These are phyloP conservation scores for Pseudorasbora parva DNA, from an alignment of 2,113 vertebrate genomes.

Conservation along the genomic window DNA sequence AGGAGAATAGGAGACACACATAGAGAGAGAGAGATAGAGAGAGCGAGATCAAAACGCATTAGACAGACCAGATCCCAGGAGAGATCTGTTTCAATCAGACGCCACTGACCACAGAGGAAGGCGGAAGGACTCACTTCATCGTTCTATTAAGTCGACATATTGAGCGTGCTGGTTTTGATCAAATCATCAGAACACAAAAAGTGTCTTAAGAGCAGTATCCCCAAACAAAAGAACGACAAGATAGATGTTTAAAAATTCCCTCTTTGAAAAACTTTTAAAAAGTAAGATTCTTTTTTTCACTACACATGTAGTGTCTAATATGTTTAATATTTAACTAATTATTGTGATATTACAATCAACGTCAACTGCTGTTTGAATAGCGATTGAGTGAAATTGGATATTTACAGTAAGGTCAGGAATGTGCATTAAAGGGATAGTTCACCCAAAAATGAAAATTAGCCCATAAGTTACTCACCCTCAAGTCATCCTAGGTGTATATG, in stretches of 20 bases:
- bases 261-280: neutral
- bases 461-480: no score
- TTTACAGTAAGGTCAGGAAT: no score
- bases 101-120: conserved; percentile 66
- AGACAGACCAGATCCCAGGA: conserved; percentile 59
- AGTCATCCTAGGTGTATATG: no score
- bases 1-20: neutral
- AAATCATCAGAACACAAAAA: conserved; percentile 64
- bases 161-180: conserved; percentile 68
- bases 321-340: neutral
- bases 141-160: conserved; percentile 73
- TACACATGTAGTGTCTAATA: neutral
- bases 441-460: no score
- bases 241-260: conserved; percentile 7
- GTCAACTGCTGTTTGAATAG: no score
- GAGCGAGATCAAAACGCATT: conserved; percentile 56
- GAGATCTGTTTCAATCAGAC: conserved; percentile 77
- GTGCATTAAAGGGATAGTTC: no score
- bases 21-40: conserved; percentile 3
- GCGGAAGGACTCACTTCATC: conserved; percentile 67
- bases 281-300: no score
- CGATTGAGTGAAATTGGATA: no score
- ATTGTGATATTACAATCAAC: no score
- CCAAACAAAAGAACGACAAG: conserved; percentile 2
- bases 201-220: conserved; percentile 58